These are phyloP conservation scores for Trichogramma evanescens DNA, from an alignment of 2,888 invertebrate species.

Conservation along the genomic window DNA sequence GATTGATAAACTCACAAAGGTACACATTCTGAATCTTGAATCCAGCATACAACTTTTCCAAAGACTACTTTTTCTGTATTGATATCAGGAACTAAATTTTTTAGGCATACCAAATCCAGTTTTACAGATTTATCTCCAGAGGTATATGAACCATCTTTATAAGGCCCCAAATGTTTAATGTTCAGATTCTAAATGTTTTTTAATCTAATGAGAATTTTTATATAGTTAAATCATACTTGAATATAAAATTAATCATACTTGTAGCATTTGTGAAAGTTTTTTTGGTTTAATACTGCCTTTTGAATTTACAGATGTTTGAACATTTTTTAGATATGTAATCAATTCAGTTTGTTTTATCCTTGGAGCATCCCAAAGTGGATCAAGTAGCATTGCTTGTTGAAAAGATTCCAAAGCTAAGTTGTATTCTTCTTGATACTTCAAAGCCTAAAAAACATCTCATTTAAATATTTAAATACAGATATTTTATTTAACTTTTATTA, in stretches of 20 bases:
- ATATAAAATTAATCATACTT: conserved; percentile 44
- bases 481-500: neutral
- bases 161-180: conserved; percentile 64
- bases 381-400: conserved; percentile 59
- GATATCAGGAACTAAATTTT: conserved; percentile 55
- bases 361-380: conserved; percentile 71
- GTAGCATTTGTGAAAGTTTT: conserved; percentile 61
- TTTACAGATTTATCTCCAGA: conserved; percentile 50
- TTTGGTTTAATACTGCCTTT: conserved; percentile 71
- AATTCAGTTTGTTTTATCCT: conserved; percentile 57
- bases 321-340: conserved; percentile 58
- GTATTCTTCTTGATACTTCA: conserved; percentile 74
- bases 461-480: neutral
- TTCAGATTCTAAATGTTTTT: conserved; percentile 54
- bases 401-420: conserved; percentile 64
- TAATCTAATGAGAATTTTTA: neutral
- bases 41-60: conserved; percentile 75
- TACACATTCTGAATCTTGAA: conserved; percentile 67
- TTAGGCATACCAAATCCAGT: conserved; percentile 50
- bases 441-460: conserved; percentile 51
- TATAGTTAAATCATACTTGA: neutral
- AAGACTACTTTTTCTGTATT: conserved; percentile 64
- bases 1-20: conserved; percentile 60
- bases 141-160: conserved; percentile 55
- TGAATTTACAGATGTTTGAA: conserved; percentile 57